These are phyloP conservation scores for Streptopelia turtur DNA, from an alignment of 2,797 vertebrate species.

Conservation along the genomic window DNA sequence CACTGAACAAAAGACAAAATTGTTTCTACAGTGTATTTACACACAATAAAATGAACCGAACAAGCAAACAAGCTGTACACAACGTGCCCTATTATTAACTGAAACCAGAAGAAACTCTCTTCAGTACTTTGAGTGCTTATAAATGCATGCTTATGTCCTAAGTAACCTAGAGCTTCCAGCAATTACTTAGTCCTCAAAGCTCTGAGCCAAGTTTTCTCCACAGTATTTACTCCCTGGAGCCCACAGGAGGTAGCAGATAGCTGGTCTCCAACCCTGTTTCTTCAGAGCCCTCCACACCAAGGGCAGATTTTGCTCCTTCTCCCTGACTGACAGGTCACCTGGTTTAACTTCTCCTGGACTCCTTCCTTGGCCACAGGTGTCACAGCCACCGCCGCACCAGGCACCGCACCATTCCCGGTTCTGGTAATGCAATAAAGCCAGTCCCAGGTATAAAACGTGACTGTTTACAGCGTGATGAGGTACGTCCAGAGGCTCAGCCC, in stretches of 20 bases:
- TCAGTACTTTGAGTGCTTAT: not conserved
- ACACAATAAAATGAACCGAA: constrained; percentile 24
- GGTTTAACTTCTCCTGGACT: not conserved
- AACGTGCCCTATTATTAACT: not conserved
- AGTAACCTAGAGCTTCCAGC: not conserved
- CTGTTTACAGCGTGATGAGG: not conserved
- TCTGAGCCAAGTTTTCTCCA: not conserved
- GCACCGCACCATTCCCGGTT: rapidly evolving
- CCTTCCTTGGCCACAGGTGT: rapidly evolving
- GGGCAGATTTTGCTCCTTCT: not conserved
- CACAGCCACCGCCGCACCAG: not conserved
- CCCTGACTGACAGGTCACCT: not conserved
- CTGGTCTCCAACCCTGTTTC: not conserved
- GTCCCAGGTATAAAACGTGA: not conserved
- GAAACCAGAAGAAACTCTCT: constrained; percentile 10
- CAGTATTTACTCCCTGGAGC: not conserved
- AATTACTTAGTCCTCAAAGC: not conserved
- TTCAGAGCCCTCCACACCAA: not conserved
- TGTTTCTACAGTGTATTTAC: constrained; percentile 4
- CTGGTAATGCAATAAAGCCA: not conserved
- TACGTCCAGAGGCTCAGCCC: not conserved
- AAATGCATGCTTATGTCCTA: not conserved
- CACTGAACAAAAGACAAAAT: constrained; percentile 10
- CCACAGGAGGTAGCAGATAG: not conserved
- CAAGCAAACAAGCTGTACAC: constrained; percentile 6